phyloP scores from a whole-genome alignment of 92 coral and sea anemone genomes.

The Epizoanthus illoricatus region DNA sequence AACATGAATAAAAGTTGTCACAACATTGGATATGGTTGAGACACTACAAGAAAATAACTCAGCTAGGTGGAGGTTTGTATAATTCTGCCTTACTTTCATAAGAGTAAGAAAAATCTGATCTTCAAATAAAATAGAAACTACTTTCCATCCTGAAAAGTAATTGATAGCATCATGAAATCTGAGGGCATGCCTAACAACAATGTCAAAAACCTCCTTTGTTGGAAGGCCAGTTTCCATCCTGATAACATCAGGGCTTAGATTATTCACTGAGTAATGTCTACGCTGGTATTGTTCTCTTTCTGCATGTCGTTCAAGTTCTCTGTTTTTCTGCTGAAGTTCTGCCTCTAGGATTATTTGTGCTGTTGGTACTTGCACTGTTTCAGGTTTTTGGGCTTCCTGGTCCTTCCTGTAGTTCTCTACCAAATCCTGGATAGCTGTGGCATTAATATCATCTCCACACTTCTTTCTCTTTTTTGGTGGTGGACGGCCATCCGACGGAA shows the following conservation, averaged over 20 bases:
- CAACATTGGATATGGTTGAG: constrained; percentile 31
- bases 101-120: constrained; percentile 42
- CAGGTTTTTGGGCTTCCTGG: neutral
- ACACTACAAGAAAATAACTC: constrained; percentile 39
- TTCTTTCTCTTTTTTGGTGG: constrained; percentile 18
- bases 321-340: constrained; percentile 24
- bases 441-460: constrained; percentile 10
- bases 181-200: constrained; percentile 38
- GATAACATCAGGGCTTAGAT: constrained; percentile 8
- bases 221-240: constrained; percentile 46
- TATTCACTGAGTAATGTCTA: constrained; percentile 19
- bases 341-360: constrained; percentile 33
- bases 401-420: constrained; percentile 14
- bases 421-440: constrained; percentile 31
- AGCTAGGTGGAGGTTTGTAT: constrained; percentile 2
- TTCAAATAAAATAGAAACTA: constrained; percentile 25
- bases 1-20: constrained; percentile 25
- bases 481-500: neutral
- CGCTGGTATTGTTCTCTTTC: constrained; percentile 25
- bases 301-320: constrained; percentile 35
- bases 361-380: neutral
- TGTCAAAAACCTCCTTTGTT: neutral
- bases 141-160: constrained; percentile 41
- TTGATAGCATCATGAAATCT: constrained; percentile 25
- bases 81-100: constrained; percentile 5